These are phyloP conservation scores for Drosophila cardini DNA, from an alignment of 1,140 invertebrate genomes.

Conservation along the genomic window DNA sequence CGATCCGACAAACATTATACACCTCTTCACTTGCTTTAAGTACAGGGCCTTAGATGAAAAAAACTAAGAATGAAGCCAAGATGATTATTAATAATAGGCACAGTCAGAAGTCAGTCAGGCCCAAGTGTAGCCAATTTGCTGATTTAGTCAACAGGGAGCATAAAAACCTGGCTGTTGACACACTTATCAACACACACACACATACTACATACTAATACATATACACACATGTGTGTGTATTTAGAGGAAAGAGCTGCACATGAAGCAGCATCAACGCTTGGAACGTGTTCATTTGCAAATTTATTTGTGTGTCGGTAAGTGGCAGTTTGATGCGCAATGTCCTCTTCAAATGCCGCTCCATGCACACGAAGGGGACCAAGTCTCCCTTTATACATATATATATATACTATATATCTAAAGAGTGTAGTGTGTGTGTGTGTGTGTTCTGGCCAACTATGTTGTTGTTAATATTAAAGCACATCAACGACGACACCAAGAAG, in stretches of 20 bases:
- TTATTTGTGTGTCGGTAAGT: slow-evolving; percentile 82
- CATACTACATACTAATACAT: background rate
- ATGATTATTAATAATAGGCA: slow-evolving; percentile 79
- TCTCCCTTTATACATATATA: slow-evolving; percentile 11
- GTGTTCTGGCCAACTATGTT: slow-evolving; percentile 50
- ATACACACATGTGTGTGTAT: slow-evolving; percentile 6
- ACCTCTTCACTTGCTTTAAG: too few species aligned
- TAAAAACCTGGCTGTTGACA: slow-evolving; percentile 76
- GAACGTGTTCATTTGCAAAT: slow-evolving; percentile 84
- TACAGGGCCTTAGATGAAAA: too few species aligned
- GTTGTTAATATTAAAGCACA: slow-evolving; percentile 84
- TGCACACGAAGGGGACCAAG: slow-evolving; percentile 52
- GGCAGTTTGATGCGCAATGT: slow-evolving; percentile 83
- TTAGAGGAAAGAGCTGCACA: slow-evolving; percentile 14
- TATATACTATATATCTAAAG: background rate
- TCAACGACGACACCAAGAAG: slow-evolving; percentile 84
- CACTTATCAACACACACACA: slow-evolving; percentile 70
- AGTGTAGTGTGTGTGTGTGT: slow-evolving; percentile 8
- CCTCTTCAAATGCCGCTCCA: slow-evolving; percentile 73
- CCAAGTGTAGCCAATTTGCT: slow-evolving; percentile 80
- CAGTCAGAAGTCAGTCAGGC: slow-evolving; percentile 47
- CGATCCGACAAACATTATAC: too few species aligned
- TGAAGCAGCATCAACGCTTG: slow-evolving; percentile 64
- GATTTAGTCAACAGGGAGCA: slow-evolving; percentile 66
- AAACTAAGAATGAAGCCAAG: slow-evolving; percentile 47